These are phyloP conservation scores for Phylloscopus trochiloides DNA, from an alignment of 2,113 vertebrate genomes.

Conservation along the genomic window DNA sequence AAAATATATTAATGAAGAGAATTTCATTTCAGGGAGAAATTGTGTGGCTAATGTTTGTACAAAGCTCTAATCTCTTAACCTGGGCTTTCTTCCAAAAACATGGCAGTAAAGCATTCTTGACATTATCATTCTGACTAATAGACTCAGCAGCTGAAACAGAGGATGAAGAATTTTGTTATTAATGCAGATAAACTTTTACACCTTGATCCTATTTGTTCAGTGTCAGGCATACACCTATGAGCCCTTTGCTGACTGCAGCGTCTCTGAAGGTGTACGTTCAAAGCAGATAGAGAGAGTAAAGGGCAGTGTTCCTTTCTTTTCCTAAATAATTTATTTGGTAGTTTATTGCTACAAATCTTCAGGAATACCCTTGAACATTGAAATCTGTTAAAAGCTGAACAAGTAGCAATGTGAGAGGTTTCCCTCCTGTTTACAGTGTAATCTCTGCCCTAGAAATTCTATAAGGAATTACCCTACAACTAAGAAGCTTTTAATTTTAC, in stretches of 20 bases:
- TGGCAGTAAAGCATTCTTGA: neutral
- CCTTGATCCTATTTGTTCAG: neutral
- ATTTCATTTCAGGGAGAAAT: neutral
- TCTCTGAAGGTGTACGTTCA: neutral
- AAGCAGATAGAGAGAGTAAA: neutral
- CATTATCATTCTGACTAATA: neutral
- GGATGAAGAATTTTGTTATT: neutral
- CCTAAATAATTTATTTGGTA: neutral
- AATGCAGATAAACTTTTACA: neutral
- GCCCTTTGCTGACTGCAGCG: neutral
- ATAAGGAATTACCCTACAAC: neutral
- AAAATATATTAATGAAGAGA: neutral
- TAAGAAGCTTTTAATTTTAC: neutral
- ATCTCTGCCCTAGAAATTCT: neutral
- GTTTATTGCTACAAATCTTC: neutral
- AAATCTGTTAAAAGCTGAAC: neutral
- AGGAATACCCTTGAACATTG: neutral
- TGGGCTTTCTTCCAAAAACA: neutral
- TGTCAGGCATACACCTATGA: rapidly evolving
- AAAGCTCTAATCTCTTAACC: neutral
- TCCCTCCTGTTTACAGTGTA: neutral
- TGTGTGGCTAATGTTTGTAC: neutral
- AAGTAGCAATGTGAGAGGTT: neutral
- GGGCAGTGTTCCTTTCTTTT: neutral
- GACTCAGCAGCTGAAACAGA: neutral